Conservation (phyloP, 1,140 invertebrate genomes). For the Saccostrea echinata region DNA sequence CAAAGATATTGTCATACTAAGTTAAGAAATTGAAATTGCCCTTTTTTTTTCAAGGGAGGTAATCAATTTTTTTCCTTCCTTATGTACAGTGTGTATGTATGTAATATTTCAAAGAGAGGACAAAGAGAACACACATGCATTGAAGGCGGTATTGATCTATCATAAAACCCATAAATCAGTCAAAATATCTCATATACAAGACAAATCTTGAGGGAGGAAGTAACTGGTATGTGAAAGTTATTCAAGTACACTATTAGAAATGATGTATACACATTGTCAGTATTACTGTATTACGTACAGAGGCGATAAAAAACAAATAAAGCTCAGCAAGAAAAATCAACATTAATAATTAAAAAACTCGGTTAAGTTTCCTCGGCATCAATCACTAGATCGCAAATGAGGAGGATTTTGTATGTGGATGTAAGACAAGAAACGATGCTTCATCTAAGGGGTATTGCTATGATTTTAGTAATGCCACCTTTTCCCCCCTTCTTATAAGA, state of each 20-base stretch:
- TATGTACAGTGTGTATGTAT: too few relatives aligned
- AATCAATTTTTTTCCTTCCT: neutral
- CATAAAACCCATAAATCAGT: neutral
- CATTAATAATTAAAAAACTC: slow-evolving; percentile 34
- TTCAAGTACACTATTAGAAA: neutral
- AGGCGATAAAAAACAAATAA: slow-evolving; percentile 33
- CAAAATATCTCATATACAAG: slow-evolving; percentile 16
- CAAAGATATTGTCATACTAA: too few relatives aligned
- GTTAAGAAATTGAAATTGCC: too few relatives aligned
- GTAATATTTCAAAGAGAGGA: neutral
- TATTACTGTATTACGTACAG: neutral
- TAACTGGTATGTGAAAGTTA: neutral
- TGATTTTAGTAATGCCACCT: slow-evolving; percentile 20
- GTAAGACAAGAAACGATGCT: neutral
- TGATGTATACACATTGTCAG: neutral
- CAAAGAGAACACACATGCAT: neutral
- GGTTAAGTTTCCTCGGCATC: slow-evolving; percentile 1
- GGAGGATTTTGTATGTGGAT: slow-evolving; percentile 6
- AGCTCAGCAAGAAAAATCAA: slow-evolving; percentile 11
- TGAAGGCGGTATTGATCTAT: neutral
- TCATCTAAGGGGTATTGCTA: slow-evolving; percentile 23
- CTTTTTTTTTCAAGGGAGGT: too few relatives aligned
- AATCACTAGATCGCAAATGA: neutral
- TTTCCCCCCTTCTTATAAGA: neutral
- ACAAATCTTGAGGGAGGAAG: neutral